Percentiles rank a stretch among this genome's conserved stretches.
These are phyloP conservation scores for Gambusia yucatana DNA, from an alignment of 2,797 vertebrate species.

Conservation along the genomic window DNA sequence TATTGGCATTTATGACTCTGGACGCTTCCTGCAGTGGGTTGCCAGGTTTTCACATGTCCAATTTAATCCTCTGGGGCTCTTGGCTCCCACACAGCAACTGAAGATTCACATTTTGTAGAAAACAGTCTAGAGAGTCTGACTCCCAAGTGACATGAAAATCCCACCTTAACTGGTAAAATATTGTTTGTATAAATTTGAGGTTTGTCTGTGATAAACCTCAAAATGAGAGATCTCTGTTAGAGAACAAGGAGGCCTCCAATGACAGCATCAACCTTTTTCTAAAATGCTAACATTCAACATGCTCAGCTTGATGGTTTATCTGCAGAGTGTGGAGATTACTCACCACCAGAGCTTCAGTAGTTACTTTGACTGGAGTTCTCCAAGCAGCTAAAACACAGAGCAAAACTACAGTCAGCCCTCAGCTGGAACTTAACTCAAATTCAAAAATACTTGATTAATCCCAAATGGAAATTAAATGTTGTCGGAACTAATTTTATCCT, in stretches of 20 bases:
- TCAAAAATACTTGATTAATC: background rate
- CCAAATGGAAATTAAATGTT: too few species aligned
- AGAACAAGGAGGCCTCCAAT: background rate
- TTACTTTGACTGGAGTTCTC: conserved; percentile 91
- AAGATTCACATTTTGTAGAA: background rate
- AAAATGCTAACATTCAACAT: background rate
- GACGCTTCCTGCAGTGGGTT: background rate
- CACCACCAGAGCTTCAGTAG: conserved; percentile 89
- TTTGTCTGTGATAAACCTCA: background rate
- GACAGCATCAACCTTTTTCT: background rate
- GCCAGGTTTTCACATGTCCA: background rate
- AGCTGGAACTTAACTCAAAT: background rate
- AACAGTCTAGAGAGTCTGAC: background rate
- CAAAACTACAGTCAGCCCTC: background rate
- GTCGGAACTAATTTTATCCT: too few species aligned
- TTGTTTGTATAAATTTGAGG: background rate
- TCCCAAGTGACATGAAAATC: background rate
- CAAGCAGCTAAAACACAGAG: conserved; percentile 80
- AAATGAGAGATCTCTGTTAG: background rate
- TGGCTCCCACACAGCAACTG: background rate
- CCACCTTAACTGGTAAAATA: background rate
- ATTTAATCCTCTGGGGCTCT: background rate
- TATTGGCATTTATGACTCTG: background rate
- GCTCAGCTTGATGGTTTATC: background rate
- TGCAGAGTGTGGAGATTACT: conserved; percentile 53